phyloP scores from a whole-genome alignment of 2,888 invertebrate species.

The Clostera curtula region DNA sequence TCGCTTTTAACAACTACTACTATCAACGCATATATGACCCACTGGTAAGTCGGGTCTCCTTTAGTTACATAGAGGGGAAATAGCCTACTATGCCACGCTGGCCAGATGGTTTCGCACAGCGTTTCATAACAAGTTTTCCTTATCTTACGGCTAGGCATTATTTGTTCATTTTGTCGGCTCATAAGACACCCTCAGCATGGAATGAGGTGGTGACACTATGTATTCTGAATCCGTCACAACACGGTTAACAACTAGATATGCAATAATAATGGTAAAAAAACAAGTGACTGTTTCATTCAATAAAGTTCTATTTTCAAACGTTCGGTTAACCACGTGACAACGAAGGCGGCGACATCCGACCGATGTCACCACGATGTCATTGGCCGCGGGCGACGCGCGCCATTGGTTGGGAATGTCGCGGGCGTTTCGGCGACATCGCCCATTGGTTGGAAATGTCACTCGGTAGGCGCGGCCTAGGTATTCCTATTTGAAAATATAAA shows the following conservation, averaged over 20 bases:
- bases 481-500: conserved; percentile 45
- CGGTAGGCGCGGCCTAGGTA: conserved; percentile 38
- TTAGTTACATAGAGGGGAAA: too few relatives aligned
- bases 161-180: too few relatives aligned
- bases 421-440: conserved; percentile 59
- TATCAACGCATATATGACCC: too few relatives aligned
- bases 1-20: too few relatives aligned
- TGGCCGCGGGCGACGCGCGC: conserved; percentile 50
- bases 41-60: too few relatives aligned
- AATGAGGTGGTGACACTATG: too few relatives aligned
- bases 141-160: too few relatives aligned
- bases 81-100: too few relatives aligned
- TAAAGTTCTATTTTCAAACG: conserved; percentile 8
- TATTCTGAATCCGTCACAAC: too few relatives aligned
- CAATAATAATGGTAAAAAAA: not conserved
- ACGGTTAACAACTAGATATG: not conserved
- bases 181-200: too few relatives aligned
- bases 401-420: conserved; percentile 61
- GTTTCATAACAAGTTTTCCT: too few relatives aligned
- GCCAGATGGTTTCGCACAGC: too few relatives aligned
- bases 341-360: conserved; percentile 56
- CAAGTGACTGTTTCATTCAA: not conserved
- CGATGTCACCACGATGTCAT: conserved; percentile 68
- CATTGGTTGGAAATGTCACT: conserved; percentile 63
- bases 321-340: conserved; percentile 37